Evolutionary conservation across 2,888 invertebrate species (phyloP).

Genomic region (Drymonia ruficornis): DNA sequence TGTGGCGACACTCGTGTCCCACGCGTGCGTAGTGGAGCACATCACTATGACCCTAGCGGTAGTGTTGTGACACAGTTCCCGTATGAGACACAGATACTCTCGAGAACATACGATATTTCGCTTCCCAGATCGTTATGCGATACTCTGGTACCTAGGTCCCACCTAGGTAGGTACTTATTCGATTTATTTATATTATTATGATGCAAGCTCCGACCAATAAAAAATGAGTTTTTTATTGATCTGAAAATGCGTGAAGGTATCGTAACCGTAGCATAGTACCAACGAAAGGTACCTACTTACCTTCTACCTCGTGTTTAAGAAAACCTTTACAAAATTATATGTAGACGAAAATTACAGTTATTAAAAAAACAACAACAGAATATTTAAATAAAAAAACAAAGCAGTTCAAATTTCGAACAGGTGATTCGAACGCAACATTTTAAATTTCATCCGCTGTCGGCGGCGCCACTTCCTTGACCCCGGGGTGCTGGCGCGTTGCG

Average conservation of each 20-base stretch:
- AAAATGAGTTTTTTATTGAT: no score
- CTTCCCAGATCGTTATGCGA: slow-evolving; percentile 45
- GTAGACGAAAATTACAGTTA: no score
- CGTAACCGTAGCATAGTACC: no score
- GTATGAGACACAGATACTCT: slow-evolving; percentile 50
- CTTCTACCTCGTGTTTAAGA: no score
- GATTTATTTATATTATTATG: no score
- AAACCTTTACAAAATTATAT: no score
- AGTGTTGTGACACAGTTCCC: slow-evolving; percentile 65
- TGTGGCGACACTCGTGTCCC: slow-evolving; percentile 22
- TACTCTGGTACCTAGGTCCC: slow-evolving; percentile 26
- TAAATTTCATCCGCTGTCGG: slow-evolving; percentile 51
- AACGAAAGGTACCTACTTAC: no score
- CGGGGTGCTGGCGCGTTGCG: slow-evolving; percentile 48
- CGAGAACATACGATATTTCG: slow-evolving; percentile 44
- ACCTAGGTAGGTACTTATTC: not conserved
- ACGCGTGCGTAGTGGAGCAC: slow-evolving; percentile 45
- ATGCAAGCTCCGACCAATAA: no score
- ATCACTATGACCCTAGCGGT: slow-evolving; percentile 64
- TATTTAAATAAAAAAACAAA: not conserved
- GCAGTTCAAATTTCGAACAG: slow-evolving; percentile 22
- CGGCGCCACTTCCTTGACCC: slow-evolving; percentile 61
- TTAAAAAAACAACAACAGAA: no score
- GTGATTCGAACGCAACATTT: slow-evolving; percentile 39
- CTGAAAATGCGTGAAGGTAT: no score